Base-by-base conservation (phyloP, 1,140 invertebrate species). In the Yoshiicerus persimilis region DNA sequence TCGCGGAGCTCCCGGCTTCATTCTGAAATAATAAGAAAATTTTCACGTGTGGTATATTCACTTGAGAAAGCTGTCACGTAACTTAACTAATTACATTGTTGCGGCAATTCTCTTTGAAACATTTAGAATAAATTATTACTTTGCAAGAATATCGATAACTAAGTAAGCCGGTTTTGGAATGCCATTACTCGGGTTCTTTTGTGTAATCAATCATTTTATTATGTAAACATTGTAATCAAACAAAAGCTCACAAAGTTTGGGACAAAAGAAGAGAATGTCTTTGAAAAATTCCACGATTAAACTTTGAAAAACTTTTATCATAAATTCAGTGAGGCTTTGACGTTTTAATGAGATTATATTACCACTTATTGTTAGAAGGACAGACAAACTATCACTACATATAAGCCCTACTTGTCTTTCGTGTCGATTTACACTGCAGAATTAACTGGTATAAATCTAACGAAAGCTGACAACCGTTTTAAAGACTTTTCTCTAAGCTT, bases 1-100 rank as follows among this genome's bases (percentile, higher is more conserved):
- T 88, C 90, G 38, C 75, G 89, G 86, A 89, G 85, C 90, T 87
- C 90, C 88, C 86, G 89, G 88, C 90, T 91, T 91, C 90, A 91
- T 91, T 91, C 90, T 91, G 87, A 25, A 90, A 88, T 41, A 39
- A 47, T 85, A 87, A 88, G 47, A 32, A 66, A 47, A 77, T 80
- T 0, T n/a, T 70, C 64, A 27, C 23, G 64, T 70, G 23, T 27
- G 64, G 27, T 27, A 27, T 70, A 30, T 27, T 25, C 25, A 11
- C 4, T n/a, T 20, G 32, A 38, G 8, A 80, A 32, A 23, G 38
- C 2, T 13, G 32, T 70, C 66, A 70, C 10, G 66, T 30, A 30
- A 30, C 64, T 27, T 70, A 30, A 13, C 25, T 70, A 70, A 70
- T 70, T 70, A 30, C 10, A 70, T 70, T 70, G 34, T 80, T 80